Evolutionary conservation across 2,797 vertebrate species (phyloP).

Genomic region (Sebastes taczanowskii): DNA sequence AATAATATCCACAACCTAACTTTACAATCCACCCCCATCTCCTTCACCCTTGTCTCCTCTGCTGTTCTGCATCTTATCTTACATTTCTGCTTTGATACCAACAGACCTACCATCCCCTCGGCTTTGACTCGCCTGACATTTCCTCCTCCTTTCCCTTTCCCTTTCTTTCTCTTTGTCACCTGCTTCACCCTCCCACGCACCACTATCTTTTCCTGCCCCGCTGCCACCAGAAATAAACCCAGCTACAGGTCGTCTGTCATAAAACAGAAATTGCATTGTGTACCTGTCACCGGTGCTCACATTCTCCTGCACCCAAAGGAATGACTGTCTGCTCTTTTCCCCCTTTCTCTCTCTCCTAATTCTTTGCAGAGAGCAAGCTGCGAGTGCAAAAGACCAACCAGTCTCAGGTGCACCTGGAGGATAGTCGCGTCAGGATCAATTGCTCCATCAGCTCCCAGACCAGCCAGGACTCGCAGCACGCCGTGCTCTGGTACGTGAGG

Average conservation of each 20-base stretch:
- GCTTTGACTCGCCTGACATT: slow-evolving; percentile 57
- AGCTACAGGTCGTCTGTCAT: slow-evolving; percentile 56
- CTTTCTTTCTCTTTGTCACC: slow-evolving; percentile 47
- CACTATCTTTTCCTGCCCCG: slow-evolving; percentile 48
- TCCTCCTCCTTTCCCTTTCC: slow-evolving; percentile 35
- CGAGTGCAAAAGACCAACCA: slow-evolving; percentile 92
- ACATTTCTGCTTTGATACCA: slow-evolving; percentile 34
- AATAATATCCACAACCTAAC: slow-evolving; percentile 48
- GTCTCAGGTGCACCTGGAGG: slow-evolving; percentile 89
- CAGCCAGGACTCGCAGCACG: slow-evolving; percentile 90
- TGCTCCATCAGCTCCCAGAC: slow-evolving; percentile 92
- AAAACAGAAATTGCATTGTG: slow-evolving; percentile 64
- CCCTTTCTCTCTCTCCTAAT: neutral
- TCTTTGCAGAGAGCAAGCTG: slow-evolving; percentile 88
- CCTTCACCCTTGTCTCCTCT: slow-evolving; percentile 20
- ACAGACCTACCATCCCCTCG: slow-evolving; percentile 39
- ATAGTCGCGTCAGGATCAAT: slow-evolving; percentile 91
- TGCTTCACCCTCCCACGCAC: slow-evolving; percentile 34
- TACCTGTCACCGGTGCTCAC: slow-evolving; percentile 55
- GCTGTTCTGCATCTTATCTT: slow-evolving; percentile 49
- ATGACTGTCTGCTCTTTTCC: slow-evolving; percentile 31
- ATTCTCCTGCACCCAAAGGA: slow-evolving; percentile 41
- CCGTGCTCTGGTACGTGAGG: slow-evolving; percentile 94
- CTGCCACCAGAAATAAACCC: slow-evolving; percentile 61
- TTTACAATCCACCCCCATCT: slow-evolving; percentile 5